phyloP scores from a whole-genome alignment of 2,797 vertebrate genomes.

The Sparus aurata region DNA sequence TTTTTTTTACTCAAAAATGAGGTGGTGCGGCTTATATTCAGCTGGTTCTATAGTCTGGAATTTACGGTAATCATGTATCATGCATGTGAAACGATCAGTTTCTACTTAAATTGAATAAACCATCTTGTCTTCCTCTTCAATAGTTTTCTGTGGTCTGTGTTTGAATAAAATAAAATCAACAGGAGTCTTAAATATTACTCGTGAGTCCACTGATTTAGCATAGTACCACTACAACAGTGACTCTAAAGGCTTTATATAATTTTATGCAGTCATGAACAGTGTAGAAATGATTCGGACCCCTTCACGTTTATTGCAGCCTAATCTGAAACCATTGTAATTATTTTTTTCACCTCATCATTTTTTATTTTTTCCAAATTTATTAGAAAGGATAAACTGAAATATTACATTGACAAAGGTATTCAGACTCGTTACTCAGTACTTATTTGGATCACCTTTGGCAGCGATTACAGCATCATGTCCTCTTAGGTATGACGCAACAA shows the following conservation, averaged over 20 bases:
- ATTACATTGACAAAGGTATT: background rate
- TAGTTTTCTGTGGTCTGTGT: background rate
- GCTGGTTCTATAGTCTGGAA: too few species aligned
- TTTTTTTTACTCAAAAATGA: too few species aligned
- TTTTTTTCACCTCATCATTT: background rate
- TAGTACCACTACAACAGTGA: background rate
- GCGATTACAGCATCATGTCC: background rate
- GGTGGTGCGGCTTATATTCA: too few species aligned
- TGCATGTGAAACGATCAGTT: slow-evolving; percentile 21
- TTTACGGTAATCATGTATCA: slow-evolving; percentile 36
- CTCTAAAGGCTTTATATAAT: background rate
- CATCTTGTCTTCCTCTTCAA: background rate
- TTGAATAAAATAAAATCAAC: background rate
- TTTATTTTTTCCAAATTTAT: background rate
- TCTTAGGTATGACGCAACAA: too few species aligned
- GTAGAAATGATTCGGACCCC: background rate
- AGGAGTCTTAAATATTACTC: background rate
- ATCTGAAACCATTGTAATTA: background rate
- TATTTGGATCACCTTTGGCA: slow-evolving; percentile 15
- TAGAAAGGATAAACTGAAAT: background rate
- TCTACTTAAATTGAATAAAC: slow-evolving; percentile 43
- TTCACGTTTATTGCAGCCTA: too few species aligned
- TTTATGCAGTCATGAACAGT: too few species aligned
- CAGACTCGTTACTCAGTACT: too few species aligned
- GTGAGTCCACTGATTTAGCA: background rate